These are phyloP conservation scores for Micromussa lordhowensis DNA, from an alignment of 92 coral and sea anemone genomes.

Conservation along the genomic window DNA sequence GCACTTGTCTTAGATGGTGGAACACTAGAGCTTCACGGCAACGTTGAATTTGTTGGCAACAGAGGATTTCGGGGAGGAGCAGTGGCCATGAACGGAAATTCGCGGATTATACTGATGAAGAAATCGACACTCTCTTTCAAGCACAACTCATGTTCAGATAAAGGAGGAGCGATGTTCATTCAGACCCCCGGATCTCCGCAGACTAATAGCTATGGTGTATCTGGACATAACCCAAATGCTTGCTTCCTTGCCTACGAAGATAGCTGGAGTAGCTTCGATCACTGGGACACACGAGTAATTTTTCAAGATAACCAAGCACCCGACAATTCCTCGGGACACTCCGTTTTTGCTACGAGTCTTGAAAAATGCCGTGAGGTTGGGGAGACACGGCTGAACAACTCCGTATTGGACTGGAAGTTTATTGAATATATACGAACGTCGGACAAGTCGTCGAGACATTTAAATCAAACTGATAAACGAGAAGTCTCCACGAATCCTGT, in stretches of 20 bases:
- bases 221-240: constrained; percentile 30
- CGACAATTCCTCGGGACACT: constrained; percentile 55
- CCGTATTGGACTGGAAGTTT: constrained; percentile 60
- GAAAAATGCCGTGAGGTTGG: constrained; percentile 53
- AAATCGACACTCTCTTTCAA: constrained; percentile 54
- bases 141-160: constrained; percentile 49
- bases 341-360: constrained; percentile 73
- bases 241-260: constrained; percentile 75
- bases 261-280: constrained; percentile 30
- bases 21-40: constrained; percentile 55
- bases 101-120: constrained; percentile 62
- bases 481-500: constrained; percentile 63
- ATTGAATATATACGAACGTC: constrained; percentile 31
- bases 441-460: background rate
- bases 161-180: constrained; percentile 70
- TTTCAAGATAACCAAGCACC: constrained; percentile 69
- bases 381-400: constrained; percentile 49
- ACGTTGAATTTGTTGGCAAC: constrained; percentile 60
- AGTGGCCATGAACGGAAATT: constrained; percentile 70
- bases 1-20: constrained; percentile 74
- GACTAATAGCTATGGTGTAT: constrained; percentile 55
- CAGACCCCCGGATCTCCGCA: constrained; percentile 66
- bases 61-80: constrained; percentile 75
- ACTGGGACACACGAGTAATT: constrained; percentile 65
- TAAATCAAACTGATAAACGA: background rate